Evolutionary conservation across 2,113 vertebrate species (phyloP).

Genomic region (Lophotis ruficrista): DNA sequence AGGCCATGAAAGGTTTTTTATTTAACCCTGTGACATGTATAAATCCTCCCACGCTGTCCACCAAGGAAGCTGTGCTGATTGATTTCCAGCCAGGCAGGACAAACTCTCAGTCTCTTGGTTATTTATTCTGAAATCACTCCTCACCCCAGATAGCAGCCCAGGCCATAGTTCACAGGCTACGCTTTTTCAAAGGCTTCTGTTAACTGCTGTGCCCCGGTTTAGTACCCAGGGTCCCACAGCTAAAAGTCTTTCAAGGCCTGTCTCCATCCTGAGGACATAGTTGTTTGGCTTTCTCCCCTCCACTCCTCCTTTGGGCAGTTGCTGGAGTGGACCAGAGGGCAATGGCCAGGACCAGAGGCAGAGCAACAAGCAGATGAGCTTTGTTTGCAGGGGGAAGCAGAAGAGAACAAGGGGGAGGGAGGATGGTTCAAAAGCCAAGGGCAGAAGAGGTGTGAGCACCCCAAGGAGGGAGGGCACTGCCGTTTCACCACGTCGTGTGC

Average conservation of each 20-base stretch:
- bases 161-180: neutral
- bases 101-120: neutral
- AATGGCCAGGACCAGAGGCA: neutral
- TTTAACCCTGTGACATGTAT: neutral
- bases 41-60: neutral
- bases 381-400: neutral
- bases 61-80: neutral
- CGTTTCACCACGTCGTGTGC: neutral
- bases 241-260: neutral
- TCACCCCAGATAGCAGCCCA: neutral
- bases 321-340: neutral
- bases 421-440: neutral
- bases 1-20: neutral
- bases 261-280: neutral
- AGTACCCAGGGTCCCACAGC: neutral
- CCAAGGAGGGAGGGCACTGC: neutral
- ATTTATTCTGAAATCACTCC: neutral
- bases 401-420: neutral
- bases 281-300: neutral
- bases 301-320: neutral
- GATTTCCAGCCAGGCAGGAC: conserved; percentile 23
- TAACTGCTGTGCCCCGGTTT: neutral
- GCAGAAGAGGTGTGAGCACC: neutral
- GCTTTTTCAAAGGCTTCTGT: neutral
- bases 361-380: neutral